Evolutionary conservation across 2,113 vertebrate genomes (phyloP).

Genomic region (Chionis minor): DNA sequence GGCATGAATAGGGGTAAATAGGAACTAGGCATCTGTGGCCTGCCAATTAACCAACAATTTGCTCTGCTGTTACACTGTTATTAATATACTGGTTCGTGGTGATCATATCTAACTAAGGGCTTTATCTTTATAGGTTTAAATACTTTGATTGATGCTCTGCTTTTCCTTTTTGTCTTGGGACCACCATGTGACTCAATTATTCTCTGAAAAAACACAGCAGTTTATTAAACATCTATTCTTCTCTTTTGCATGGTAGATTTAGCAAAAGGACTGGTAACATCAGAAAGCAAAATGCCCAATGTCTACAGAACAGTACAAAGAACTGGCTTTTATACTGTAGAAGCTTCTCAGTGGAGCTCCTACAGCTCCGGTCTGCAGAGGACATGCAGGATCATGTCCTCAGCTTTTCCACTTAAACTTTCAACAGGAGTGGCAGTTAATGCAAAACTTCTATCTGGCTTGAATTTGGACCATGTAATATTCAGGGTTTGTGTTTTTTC

Average conservation of each 20-base stretch:
- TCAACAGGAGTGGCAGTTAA: neutral
- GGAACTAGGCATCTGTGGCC: neutral
- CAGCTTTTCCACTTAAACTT: neutral
- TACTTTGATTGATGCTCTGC: neutral
- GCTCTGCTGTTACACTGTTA: neutral
- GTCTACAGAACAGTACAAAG: neutral
- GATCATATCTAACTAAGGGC: neutral
- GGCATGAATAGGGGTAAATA: neutral
- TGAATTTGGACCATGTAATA: neutral
- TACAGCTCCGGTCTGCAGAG: neutral
- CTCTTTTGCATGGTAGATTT: neutral
- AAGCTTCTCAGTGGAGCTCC: neutral
- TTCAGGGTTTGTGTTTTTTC: neutral
- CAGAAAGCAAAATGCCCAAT: neutral
- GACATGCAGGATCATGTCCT: neutral
- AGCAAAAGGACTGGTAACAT: neutral
- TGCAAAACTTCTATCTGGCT: neutral
- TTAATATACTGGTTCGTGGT: neutral
- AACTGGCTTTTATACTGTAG: neutral
- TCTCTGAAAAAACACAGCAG: neutral
- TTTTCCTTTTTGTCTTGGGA: neutral
- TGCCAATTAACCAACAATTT: neutral
- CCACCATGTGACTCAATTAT: neutral
- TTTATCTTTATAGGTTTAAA: neutral
- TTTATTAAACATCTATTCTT: neutral